Base-by-base conservation (phyloP, 2,888 invertebrate species). In the Smittia sp. region DNA sequence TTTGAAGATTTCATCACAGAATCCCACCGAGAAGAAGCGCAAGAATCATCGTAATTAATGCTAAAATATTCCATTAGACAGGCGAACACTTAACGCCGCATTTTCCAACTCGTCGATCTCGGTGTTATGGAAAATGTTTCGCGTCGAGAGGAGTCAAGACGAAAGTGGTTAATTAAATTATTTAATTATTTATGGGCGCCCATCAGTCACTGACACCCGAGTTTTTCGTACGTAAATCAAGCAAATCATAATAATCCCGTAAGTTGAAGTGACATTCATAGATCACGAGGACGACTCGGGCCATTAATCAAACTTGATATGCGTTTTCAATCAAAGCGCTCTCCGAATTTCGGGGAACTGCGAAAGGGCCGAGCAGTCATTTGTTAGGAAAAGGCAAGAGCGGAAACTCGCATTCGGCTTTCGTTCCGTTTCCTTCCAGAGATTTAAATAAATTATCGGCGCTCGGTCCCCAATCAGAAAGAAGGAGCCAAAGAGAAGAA, bases 361-460 rank as follows among this genome's bases (percentile, higher is more conserved):
- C 4, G 18, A 46, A 46, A 46, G n/a, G 18, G n/a, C 18, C 52
- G 15, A 15, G 24, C 24, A 32, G 9, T 32, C 32, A 6, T 32
- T 3, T n/a, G n/a, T n/a, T n/a, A n/a, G n/a, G n/a, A n/a, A n/a
- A n/a, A n/a, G n/a, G n/a, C n/a, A n/a, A n/a, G n/a, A 58, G 32
- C 52, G 70, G 70, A 70, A 70, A 70, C 41, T 70, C 70, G 27
- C 54, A 54, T 67, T 25, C 70, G 1, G 52, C 52, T 32, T 27
- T 70, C n/a, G n/a, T n/a, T n/a, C n/a, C n/a, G n/a, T n/a, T n/a
- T 69, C 20, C 15, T 11, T 66, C 11, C 58, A 22, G 22, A 62
- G 72, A 72, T 72, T 72, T 72, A 72, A 72, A 72, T 72, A 72
- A 72, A 62, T 72, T 72, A 72, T 62, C 9, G 58, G 58, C 22